Evolutionary conservation across 2,797 vertebrate species (phyloP), one percentile per base, ranked within the genome.

Genomic region (Phylloscopus collybita): DNA sequence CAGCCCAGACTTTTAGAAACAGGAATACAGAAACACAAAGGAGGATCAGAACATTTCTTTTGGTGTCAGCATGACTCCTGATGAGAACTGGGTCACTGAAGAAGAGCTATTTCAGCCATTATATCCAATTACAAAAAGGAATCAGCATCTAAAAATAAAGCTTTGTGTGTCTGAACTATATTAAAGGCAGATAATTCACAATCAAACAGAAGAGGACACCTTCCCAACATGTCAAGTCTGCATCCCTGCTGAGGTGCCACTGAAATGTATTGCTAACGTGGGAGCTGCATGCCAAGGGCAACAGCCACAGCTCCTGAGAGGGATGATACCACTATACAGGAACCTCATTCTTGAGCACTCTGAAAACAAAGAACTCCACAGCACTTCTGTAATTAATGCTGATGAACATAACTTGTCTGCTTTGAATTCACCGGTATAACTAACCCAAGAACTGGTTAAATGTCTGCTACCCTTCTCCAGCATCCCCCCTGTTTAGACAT

Each of bases 121-220:
- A 62, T 32, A 86, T 47, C 88, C 42, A 96, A 96, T 95, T 95
- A 92, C 78, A 91, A 91, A 93, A 92, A 93, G 36, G 36, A 95
- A 81, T 32, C 75, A 23, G 65, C 60, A 57, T 45, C 92, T 92
- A 94, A 95, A 96, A 95, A 96, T 94, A 95, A 95, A 87, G 44
- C 64, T 92, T 78, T 0, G 32, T 90, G 61, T 87, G 65, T 51
- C 81, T 92, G 86, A 93, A 89, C 78, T 88, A 71, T 45, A 95
- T 89, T 93, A 92, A 88, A 93, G 64, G 69, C 65, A 78, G 47
- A 80, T 72, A 96, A 96, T 86, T 94, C 91, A 87, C 80, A 80
- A 91, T 51, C 74, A 91, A 89, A 78, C 4, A 72, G 67, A 88
- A 57, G 50, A 83, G 70, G 83, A 81, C 72, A 80, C 56, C 69